Evolutionary conservation across 2,797 vertebrate genomes (phyloP).

Genomic region (Spondyliosoma cantharus): DNA sequence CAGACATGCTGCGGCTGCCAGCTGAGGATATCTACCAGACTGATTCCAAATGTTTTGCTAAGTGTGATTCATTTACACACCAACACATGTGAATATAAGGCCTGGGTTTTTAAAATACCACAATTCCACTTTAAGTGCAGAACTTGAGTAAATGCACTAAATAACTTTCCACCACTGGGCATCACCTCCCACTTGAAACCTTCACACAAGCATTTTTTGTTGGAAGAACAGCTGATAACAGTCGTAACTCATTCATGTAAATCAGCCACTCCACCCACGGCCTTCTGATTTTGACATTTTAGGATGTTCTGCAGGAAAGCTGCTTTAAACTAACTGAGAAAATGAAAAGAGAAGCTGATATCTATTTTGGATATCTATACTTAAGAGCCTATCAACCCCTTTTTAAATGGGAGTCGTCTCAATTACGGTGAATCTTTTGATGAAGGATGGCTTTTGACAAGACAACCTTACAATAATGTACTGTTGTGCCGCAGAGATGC

Average conservation of each 20-base stretch:
- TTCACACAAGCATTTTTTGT: constrained; percentile 1
- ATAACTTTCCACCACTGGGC: background rate
- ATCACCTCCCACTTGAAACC: background rate
- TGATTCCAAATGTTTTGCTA: no score
- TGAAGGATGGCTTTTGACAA: no score
- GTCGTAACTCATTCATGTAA: constrained; percentile 20
- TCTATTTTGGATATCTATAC: constrained; percentile 12
- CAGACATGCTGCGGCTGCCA: no score
- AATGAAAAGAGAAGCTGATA: constrained; percentile 17
- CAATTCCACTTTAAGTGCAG: no score
- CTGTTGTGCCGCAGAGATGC: no score
- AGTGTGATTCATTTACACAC: no score
- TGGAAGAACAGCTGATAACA: constrained; percentile 24
- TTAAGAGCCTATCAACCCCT: constrained; percentile 7
- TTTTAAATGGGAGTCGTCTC: constrained; percentile 17
- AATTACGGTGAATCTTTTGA: background rate
- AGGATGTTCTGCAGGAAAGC: background rate
- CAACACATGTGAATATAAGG: no score
- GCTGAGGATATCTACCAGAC: no score
- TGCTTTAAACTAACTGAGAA: background rate
- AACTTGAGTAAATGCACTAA: constrained; percentile 1
- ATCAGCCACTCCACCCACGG: constrained; percentile 14
- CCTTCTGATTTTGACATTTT: background rate
- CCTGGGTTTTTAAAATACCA: no score
- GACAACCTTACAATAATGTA: no score